Conservation (phyloP, 2,797 vertebrate species). For the Acipenser transmontanus region DNA sequence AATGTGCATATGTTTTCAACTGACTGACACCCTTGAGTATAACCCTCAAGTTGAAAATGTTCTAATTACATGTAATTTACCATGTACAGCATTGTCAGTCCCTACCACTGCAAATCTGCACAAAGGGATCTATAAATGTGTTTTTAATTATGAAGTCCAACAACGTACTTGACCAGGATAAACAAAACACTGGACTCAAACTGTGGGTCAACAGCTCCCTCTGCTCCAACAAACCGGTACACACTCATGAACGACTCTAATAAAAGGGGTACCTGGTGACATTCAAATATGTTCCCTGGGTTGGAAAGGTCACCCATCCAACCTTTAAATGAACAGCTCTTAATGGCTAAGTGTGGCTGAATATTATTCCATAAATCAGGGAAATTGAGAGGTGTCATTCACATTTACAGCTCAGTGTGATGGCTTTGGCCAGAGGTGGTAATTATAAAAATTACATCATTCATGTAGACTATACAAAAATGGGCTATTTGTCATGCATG, state of each 20-base stretch:
- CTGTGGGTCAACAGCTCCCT: conserved; percentile 26
- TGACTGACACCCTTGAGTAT: no score
- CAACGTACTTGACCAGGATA: not conserved
- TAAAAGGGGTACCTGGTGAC: conserved; percentile 6
- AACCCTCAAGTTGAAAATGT: no score
- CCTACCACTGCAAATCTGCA: not conserved
- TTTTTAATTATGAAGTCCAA: not conserved
- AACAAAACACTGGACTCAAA: conserved; percentile 12
- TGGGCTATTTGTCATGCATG: conserved; percentile 48
- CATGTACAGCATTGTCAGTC: no score
- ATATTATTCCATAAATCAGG: conserved; percentile 32
- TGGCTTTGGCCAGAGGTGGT: conserved; percentile 47
- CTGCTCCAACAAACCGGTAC: conserved; percentile 27
- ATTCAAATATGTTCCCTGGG: conserved; percentile 25
- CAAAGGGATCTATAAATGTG: not conserved
- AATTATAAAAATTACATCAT: conserved; percentile 51
- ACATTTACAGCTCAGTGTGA: conserved; percentile 46
- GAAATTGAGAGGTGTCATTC: conserved; percentile 40
- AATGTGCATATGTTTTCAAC: no score
- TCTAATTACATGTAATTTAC: no score
- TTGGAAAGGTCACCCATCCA: conserved; percentile 27
- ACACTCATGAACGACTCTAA: not conserved
- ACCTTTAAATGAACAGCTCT: conserved; percentile 19
- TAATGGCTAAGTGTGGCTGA: conserved; percentile 17
- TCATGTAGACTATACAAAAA: conserved; percentile 58